Conservation (phyloP, 2,113 vertebrate genomes). For the Amblyopsis rosae region DNA sequence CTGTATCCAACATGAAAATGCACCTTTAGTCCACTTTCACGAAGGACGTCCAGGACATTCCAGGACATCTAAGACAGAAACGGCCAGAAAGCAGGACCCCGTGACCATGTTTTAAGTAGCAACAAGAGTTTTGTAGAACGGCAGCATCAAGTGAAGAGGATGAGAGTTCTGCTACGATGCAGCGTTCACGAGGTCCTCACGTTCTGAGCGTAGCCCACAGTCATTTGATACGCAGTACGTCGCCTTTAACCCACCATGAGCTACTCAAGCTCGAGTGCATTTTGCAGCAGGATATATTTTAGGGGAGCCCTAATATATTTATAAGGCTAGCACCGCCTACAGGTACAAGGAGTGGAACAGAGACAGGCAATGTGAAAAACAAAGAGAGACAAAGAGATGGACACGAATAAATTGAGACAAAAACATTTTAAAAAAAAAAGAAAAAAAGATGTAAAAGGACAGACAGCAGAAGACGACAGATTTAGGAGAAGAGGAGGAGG, state of each 20-base stretch:
- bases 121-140: neutral
- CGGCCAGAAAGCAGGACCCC: too few species aligned
- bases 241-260: too few species aligned
- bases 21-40: too few species aligned
- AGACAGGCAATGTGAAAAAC: neutral
- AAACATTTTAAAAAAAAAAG: slow-evolving; percentile 7
- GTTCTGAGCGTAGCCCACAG: neutral
- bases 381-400: slow-evolving; percentile 13
- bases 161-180: neutral
- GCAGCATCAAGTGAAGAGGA: neutral
- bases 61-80: too few species aligned
- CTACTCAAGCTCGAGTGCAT: too few species aligned
- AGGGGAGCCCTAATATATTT: too few species aligned
- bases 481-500: slow-evolving; percentile 31
- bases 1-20: too few species aligned
- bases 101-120: too few species aligned
- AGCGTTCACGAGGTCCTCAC: neutral
- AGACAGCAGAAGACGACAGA: slow-evolving; percentile 26
- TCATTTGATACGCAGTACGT: neutral
- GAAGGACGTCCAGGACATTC: too few species aligned
- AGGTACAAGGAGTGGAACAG: neutral
- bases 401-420: slow-evolving; percentile 12
- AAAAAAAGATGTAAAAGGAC: neutral
- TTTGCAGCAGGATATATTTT: too few species aligned
- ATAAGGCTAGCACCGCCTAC: neutral